These are phyloP conservation scores for Microcebus griseorufus DNA, from an alignment of 2,113 vertebrate species.

Conservation along the genomic window DNA sequence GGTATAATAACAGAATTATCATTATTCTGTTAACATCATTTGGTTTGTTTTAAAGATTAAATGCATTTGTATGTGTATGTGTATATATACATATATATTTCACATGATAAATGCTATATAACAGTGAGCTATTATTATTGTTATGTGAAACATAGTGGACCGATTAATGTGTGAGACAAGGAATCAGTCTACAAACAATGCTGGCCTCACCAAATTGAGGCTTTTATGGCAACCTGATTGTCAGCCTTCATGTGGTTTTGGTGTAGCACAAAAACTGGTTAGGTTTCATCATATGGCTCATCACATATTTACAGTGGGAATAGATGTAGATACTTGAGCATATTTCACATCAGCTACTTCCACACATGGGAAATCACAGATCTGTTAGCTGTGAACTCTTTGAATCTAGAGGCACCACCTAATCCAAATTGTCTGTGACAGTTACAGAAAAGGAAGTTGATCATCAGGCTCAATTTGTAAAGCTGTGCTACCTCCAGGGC, in stretches of 20 bases:
- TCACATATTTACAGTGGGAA: no score
- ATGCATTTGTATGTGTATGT: background rate
- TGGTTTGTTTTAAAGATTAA: no score
- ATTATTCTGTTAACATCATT: no score
- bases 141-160: background rate
- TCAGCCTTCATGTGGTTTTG: background rate
- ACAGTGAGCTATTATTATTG: background rate
- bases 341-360: background rate
- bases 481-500: background rate
- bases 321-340: no score
- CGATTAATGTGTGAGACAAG: background rate
- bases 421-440: background rate
- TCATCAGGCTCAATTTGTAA: conserved; percentile 13
- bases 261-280: background rate
- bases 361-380: background rate
- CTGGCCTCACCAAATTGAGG: background rate
- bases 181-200: background rate
- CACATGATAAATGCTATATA: background rate
- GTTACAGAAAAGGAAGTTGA: background rate
- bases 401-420: background rate
- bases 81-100: no score
- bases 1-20: no score
- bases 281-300: no score
- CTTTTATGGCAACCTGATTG: background rate
- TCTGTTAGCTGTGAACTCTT: background rate